A percentile compares a stretch with the other conserved stretches of the same genome.
Conservation (phyloP, 30 jellyfish, hydroid and myxozoan genomes). For the Phacellophora camtschatica region DNA sequence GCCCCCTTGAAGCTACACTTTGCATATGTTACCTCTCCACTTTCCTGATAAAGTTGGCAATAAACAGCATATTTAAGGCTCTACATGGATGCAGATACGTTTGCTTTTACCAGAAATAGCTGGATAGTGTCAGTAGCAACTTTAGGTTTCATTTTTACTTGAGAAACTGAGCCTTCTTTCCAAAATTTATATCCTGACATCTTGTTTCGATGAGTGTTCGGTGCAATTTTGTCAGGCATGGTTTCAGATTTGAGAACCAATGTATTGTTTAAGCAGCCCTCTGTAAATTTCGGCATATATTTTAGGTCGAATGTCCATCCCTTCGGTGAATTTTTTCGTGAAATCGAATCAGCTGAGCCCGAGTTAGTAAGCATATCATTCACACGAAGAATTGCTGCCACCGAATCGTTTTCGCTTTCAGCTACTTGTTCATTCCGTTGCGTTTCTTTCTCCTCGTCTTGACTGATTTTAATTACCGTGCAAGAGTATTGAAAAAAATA, state of each 20-base stretch:
- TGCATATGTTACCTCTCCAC: slow-evolving; percentile 6
- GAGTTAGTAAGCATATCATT: too few species aligned
- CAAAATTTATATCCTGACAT: slow-evolving; percentile 7
- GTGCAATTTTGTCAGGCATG: slow-evolving; percentile 30
- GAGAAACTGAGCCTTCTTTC: slow-evolving; percentile 29
- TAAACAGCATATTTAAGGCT: background rate
- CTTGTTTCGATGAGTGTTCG: slow-evolving; percentile 16
- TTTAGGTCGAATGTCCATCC: slow-evolving; percentile 31
- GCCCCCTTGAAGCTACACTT: slow-evolving; percentile 42
- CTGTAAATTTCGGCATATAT: slow-evolving; percentile 15
- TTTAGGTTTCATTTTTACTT: slow-evolving; percentile 3
- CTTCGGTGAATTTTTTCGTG: too few species aligned
- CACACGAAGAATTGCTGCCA: too few species aligned
- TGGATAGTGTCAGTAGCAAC: background rate
- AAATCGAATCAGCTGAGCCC: too few species aligned
- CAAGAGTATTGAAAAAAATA: too few species aligned
- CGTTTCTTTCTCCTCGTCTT: too few species aligned
- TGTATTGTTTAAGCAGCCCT: background rate
- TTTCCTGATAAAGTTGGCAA: background rate
- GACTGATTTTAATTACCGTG: too few species aligned
- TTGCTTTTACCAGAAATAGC: background rate
- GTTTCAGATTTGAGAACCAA: slow-evolving; percentile 10
- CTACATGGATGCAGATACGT: slow-evolving; percentile 10
- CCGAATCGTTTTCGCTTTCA: too few species aligned
- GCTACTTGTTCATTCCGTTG: too few species aligned